Evolutionary conservation across 1,140 invertebrate genomes (phyloP).

Genomic region (Heliconius congener): DNA sequence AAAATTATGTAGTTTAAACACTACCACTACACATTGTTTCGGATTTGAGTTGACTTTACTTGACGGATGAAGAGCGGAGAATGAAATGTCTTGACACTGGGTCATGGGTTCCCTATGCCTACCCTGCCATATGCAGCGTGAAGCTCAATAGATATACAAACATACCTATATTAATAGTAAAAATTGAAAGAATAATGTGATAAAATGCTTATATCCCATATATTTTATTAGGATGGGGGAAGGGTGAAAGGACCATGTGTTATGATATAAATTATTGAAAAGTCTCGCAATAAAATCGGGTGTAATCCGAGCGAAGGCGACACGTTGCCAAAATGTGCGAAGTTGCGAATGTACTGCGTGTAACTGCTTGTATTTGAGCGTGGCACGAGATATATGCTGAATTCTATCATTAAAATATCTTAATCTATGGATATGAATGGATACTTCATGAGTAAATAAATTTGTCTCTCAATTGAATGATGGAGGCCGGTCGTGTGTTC

Average conservation of each 20-base stretch:
- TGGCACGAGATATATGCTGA: slow-evolving; percentile 21
- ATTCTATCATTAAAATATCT: too few species aligned
- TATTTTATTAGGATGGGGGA: slow-evolving; percentile 39
- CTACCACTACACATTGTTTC: background rate
- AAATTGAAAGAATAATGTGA: slow-evolving; percentile 25
- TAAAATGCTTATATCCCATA: slow-evolving; percentile 28
- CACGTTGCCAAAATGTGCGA: slow-evolving; percentile 68
- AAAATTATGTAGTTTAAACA: background rate
- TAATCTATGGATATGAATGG: too few species aligned
- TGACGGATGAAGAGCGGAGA: too few species aligned
- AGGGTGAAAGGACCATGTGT: slow-evolving; percentile 47
- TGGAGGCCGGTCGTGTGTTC: too few species aligned
- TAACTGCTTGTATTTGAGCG: slow-evolving; percentile 43
- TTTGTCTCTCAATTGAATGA: background rate
- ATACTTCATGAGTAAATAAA: background rate
- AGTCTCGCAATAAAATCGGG: slow-evolving; percentile 67
- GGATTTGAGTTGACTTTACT: too few species aligned
- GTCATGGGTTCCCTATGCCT: too few species aligned
- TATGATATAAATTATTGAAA: slow-evolving; percentile 75
- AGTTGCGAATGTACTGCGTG: slow-evolving; percentile 69
- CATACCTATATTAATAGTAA: slow-evolving; percentile 9
- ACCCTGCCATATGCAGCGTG: too few species aligned
- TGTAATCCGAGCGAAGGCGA: slow-evolving; percentile 55
- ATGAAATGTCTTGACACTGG: too few species aligned
- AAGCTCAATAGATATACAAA: too few species aligned